Conservation (phyloP, 1,140 invertebrate species). For the Goniozus legneri region DNA sequence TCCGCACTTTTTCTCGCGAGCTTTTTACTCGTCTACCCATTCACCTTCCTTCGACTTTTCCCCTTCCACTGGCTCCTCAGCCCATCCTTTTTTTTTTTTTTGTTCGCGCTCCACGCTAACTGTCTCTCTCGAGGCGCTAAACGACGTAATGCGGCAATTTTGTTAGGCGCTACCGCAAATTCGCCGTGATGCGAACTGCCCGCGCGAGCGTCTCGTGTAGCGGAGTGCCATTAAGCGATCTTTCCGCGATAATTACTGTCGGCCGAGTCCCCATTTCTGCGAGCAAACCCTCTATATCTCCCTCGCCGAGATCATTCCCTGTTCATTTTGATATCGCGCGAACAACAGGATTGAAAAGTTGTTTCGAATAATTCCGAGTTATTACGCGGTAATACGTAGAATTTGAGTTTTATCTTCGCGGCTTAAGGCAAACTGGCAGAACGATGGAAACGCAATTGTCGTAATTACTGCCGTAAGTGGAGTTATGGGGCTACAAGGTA, state of each 20-base stretch:
- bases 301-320: no score
- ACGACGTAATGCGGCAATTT: constrained; percentile 30
- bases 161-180: constrained; percentile 27
- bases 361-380: no score
- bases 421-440: no score
- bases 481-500: no score
- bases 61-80: background rate
- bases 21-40: background rate
- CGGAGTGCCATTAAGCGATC: constrained; percentile 27
- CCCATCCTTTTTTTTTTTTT: constrained; percentile 4
- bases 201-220: constrained; percentile 8
- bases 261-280: constrained; percentile 15
- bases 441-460: no score
- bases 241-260: constrained; percentile 29
- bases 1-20: background rate
- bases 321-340: no score
- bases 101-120: constrained; percentile 8
- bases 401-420: no score
- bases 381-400: no score
- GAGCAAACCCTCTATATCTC: background rate
- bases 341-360: no score
- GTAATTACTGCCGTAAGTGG: no score
- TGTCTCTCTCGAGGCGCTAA: constrained; percentile 17
- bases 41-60: background rate
- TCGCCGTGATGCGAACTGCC: constrained; percentile 21